Evolutionary conservation across 2,113 vertebrate species (phyloP), one percentile per base, ranked within the genome.

Genomic region (Neogobius melanostomus): DNA sequence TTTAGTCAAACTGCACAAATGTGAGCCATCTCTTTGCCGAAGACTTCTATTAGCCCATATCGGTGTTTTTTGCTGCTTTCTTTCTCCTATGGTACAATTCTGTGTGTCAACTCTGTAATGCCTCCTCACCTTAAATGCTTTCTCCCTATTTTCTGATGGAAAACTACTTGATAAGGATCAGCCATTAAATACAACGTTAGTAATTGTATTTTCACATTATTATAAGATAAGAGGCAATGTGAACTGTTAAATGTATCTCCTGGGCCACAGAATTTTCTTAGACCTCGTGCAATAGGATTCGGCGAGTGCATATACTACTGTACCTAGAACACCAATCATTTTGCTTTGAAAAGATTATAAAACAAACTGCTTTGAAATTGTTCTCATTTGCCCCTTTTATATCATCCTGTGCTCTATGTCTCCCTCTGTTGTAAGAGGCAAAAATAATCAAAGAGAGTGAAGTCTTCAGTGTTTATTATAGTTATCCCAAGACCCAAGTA

Each of bases 371-470:
- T 15, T 15, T 14, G 17, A 56, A 56, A 56, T 21, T 21, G 21
- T 21, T 21, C 21, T 21, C 21, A 21, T 21, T 21, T 21, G 21
- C 21, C 11, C 12, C 6, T 7, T 59, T 42, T 43, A 21, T 1
- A 14, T 14, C 56, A 0, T 36, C 6, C 28, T 71, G 51, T 75
- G 66, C 79, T 85, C 75, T 62, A 70, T 48, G 77, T 69, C 82
- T 3, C 78, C 87, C 68, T 76, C 76, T 82, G 36, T 74, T 89
- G 85, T 68, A n/a, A 56, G 74, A 76, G 83, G 16, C 28, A 5
- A 36, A 85, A 68, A 77, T 60, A 80, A 76, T 46, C 17, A 57
- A 17, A 57, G 12, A 36, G 11, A 12, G 21, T 12, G 36, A 69
- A 7, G 10, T 36, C 59, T 68, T 17, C 7, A 0, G 0, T 36